Conservation (phyloP, 2,888 invertebrate genomes). For the Quadroppia sp. region DNA sequence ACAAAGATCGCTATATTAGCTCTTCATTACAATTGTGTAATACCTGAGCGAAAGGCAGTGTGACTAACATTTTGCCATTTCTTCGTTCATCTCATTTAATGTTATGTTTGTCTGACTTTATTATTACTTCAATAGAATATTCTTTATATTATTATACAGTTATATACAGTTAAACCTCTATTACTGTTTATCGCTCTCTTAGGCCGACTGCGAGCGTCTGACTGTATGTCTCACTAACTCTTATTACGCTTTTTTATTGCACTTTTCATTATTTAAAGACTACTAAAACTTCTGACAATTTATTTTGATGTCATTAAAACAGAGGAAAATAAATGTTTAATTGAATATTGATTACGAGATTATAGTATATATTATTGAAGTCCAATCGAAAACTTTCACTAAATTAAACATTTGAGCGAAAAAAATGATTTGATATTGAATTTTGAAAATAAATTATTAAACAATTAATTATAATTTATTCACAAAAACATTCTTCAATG, state of each 20-base stretch:
- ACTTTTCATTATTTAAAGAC: slow-evolving; percentile 10
- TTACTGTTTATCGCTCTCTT: not conserved
- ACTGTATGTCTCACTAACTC: not conserved
- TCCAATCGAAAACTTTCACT: too few relatives aligned
- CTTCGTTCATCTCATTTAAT: slow-evolving; percentile 2
- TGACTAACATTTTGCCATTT: not conserved
- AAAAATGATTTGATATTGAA: not conserved
- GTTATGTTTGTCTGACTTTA: slow-evolving; percentile 34
- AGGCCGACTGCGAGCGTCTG: too few relatives aligned
- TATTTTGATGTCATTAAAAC: not conserved
- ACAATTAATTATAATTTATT: slow-evolving; percentile 8
- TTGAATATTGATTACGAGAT: slow-evolving; percentile 7
- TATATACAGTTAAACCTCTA: slow-evolving; percentile 27
- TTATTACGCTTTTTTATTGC: slow-evolving; percentile 15
- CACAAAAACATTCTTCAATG: not conserved
- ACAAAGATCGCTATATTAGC: not conserved
- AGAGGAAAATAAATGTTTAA: slow-evolving; percentile 18
- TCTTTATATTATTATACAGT: slow-evolving; percentile 16
- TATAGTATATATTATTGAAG: too few relatives aligned
- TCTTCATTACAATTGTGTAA: slow-evolving; percentile 4
- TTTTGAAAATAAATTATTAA: not conserved
- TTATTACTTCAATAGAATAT: slow-evolving; percentile 31
- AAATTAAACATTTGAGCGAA: too few relatives aligned
- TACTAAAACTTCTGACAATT: not conserved
- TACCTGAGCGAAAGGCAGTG: slow-evolving; percentile 10